Evolutionary conservation across 2,113 vertebrate species (phyloP), one percentile per base, ranked within the genome.

Genomic region (Colistium nudipinnis): DNA sequence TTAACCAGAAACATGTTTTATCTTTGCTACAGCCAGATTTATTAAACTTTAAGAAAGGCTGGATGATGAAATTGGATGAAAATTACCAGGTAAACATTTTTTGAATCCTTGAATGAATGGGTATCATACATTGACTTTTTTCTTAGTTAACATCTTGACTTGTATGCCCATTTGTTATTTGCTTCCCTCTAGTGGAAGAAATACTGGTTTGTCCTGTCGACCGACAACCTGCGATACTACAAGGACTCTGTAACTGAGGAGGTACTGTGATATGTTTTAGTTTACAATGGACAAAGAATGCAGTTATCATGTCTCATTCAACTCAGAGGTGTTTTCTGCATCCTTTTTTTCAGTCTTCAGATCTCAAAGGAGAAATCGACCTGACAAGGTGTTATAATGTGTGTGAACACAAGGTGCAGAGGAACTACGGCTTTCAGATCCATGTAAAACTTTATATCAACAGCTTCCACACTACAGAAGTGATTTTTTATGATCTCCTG

Each of bases 11-110:
- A 13, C 6, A 41, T 60, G 9, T 57, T 51, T 43, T 44, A 22
- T 70, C n/a, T 44, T 69, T 19, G 54, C 52, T 52, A 28, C 80
- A 93, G 92, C 91, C 88, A 7, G 92, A 92, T 74, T 65, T 93
- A 51, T 78, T 92, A n/a, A 92, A 91, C 77, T 90, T 91, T 64
- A 92, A 92, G 64, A 93, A 93, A 80, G 92, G 92, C 17, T 92
- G 92, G 92, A 86, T 93, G 89, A 76, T 92, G 25, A 91, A 89
- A 27, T 28, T 91, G 72, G 78, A 91, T 56, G 63, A 75, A 28
- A 56, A 78, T 17, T 72, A 84, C 3, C 81, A 90, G 86, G 92
- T 92, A 75, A 82, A 30, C 4, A n/a, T 6, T 44, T 49, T 35
- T 19, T 17, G 1, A 11, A 17, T 20, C 43, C 0, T 9, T 8